A percentile compares a stretch with the other conserved stretches of the same genome.
These are phyloP conservation scores for Heterotis niloticus DNA, from an alignment of 2,113 vertebrate genomes.

Conservation along the genomic window DNA sequence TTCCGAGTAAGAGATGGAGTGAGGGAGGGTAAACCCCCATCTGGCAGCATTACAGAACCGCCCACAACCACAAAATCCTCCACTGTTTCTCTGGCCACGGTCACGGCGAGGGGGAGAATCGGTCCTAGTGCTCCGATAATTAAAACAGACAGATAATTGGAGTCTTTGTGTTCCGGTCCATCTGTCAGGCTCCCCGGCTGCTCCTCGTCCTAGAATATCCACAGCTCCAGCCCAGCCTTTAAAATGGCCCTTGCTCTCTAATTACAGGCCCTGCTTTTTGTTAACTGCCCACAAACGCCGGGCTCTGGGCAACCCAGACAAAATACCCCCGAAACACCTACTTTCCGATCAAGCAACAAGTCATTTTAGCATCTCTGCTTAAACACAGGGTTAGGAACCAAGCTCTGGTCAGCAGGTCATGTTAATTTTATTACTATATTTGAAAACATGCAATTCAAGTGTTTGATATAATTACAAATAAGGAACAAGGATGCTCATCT, in stretches of 20 bases:
- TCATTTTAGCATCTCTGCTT: too few species aligned
- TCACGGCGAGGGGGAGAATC: constrained; percentile 28
- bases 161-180: constrained; percentile 28
- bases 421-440: too few species aligned
- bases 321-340: background rate
- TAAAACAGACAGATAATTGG: constrained; percentile 46
- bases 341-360: too few species aligned
- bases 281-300: constrained; percentile 18
- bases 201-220: constrained; percentile 6
- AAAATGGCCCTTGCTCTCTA: background rate
- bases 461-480: too few species aligned
- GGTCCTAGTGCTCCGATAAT: constrained; percentile 42
- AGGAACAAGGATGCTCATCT: too few species aligned
- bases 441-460: too few species aligned
- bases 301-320: background rate
- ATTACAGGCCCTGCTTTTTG: constrained; percentile 34
- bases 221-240: background rate
- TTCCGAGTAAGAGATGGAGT: too few species aligned
- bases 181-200: constrained; percentile 15
- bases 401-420: too few species aligned
- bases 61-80: constrained; percentile 27
- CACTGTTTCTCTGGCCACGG: background rate
- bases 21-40: constrained; percentile 47
- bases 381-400: too few species aligned
- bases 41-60: constrained; percentile 41